These are phyloP conservation scores for Megastigmus dorsalis DNA, from an alignment of 2,888 invertebrate genomes.

Conservation along the genomic window DNA sequence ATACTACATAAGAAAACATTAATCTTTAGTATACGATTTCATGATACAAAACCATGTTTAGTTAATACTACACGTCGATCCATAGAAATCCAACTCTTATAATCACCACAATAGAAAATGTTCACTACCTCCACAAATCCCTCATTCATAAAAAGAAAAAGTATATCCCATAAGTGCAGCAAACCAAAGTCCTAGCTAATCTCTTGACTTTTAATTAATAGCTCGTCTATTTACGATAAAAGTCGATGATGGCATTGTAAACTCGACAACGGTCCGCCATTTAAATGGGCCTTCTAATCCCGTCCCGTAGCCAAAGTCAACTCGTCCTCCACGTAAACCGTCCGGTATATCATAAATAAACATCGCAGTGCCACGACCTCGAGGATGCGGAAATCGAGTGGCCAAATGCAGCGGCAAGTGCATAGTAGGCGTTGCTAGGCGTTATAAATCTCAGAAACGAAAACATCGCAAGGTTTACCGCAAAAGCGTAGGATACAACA, in stretches of 20 bases:
- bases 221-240: slow-evolving; percentile 34
- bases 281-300: slow-evolving; percentile 28
- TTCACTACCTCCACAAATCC: too few species aligned
- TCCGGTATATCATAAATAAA: slow-evolving; percentile 30
- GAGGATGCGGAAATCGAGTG: background rate
- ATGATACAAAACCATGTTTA: too few species aligned
- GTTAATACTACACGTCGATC: too few species aligned
- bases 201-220: slow-evolving; percentile 25
- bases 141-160: too few species aligned
- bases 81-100: too few species aligned
- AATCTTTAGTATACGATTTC: too few species aligned
- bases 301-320: too few species aligned
- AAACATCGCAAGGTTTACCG: slow-evolving; percentile 27
- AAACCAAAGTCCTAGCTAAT: too few species aligned
- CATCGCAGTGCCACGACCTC: background rate
- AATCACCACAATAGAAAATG: too few species aligned
- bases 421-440: slow-evolving; percentile 23
- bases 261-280: background rate
- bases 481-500: slow-evolving; percentile 16
- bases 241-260: slow-evolving; percentile 32
- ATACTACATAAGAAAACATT: too few species aligned
- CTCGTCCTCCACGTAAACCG: background rate
- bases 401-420: too few species aligned
- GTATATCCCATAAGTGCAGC: too few species aligned
- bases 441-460: slow-evolving; percentile 32